Evolutionary conservation across 2,113 vertebrate genomes (phyloP).

Genomic region (Pluvianellus socialis): DNA sequence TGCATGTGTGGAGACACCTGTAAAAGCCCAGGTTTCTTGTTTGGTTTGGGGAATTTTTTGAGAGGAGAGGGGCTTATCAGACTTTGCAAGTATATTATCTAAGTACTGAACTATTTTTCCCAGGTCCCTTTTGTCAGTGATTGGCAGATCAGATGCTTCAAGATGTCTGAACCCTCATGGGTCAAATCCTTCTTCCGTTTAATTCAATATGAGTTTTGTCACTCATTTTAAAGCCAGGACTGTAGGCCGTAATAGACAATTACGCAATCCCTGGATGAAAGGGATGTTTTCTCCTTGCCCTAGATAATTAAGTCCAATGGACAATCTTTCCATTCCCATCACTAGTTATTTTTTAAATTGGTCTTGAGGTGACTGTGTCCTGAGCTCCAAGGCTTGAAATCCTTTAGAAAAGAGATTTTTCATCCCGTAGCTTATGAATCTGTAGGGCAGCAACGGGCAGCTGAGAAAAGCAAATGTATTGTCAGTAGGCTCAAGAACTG

Average conservation of each 20-base stretch:
- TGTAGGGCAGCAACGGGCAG: neutral
- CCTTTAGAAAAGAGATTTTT: neutral
- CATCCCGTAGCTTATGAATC: neutral
- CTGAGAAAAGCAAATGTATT: neutral
- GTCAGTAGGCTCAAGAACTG: neutral
- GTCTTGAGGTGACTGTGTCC: neutral
- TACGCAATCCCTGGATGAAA: slow-evolving; percentile 27
- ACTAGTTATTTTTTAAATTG: slow-evolving; percentile 13
- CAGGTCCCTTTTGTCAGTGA: neutral
- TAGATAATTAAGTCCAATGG: slow-evolving; percentile 45
- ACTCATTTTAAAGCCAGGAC: slow-evolving; percentile 44
- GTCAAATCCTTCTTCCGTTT: slow-evolving; percentile 10
- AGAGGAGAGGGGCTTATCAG: neutral
- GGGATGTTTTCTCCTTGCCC: slow-evolving; percentile 48
- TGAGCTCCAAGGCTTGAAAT: neutral
- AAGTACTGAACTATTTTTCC: neutral
- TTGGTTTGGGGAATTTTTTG: neutral
- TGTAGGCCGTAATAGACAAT: slow-evolving; percentile 18
- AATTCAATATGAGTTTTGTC: slow-evolving; percentile 9
- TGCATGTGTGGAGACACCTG: neutral
- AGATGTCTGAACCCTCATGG: neutral
- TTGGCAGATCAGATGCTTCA: neutral
- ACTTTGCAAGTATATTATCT: neutral
- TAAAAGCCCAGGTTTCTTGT: neutral
- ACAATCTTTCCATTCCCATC: slow-evolving; percentile 41